A percentile compares a stretch with the other conserved stretches of the same genome.
Conservation (phyloP, 2,113 vertebrate species). For the Brachypteracias leptosomus region DNA sequence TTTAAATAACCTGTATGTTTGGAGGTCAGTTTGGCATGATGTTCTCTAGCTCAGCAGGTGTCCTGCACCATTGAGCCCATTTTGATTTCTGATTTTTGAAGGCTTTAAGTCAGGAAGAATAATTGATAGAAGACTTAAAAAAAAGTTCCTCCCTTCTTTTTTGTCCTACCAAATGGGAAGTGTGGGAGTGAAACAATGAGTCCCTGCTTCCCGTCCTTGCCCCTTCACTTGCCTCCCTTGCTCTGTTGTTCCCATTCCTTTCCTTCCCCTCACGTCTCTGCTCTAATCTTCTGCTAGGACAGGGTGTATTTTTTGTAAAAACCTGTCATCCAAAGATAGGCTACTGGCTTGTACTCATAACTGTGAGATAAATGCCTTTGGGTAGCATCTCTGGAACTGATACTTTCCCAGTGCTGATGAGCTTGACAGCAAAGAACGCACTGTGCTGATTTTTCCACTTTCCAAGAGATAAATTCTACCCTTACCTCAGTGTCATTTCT, state of each 20-base stretch:
- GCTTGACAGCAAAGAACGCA: not conserved
- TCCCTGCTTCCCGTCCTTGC: not conserved
- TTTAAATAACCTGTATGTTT: slow-evolving; percentile 41
- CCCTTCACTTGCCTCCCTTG: not conserved
- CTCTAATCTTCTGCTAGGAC: not conserved
- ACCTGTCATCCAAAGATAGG: not conserved
- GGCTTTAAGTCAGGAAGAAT: not conserved
- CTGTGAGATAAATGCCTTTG: slow-evolving; percentile 13
- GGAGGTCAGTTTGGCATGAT: not conserved
- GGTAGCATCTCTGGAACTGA: not conserved
- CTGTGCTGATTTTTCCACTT: not conserved
- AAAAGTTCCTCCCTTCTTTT: not conserved
- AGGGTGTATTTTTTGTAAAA: not conserved
- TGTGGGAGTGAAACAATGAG: not conserved
- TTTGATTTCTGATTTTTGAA: not conserved
- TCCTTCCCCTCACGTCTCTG: not conserved
- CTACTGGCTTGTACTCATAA: not conserved
- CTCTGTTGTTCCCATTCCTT: not conserved
- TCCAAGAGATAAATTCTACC: not conserved
- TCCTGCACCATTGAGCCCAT: not conserved
- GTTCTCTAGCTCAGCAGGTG: not conserved
- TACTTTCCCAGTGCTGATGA: not conserved
- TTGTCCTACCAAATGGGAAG: not conserved
- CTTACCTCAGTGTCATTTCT: not conserved
- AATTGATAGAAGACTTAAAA: not conserved